Base-by-base conservation (phyloP, 2,888 invertebrate genomes). In the Anthoptus insignis region DNA sequence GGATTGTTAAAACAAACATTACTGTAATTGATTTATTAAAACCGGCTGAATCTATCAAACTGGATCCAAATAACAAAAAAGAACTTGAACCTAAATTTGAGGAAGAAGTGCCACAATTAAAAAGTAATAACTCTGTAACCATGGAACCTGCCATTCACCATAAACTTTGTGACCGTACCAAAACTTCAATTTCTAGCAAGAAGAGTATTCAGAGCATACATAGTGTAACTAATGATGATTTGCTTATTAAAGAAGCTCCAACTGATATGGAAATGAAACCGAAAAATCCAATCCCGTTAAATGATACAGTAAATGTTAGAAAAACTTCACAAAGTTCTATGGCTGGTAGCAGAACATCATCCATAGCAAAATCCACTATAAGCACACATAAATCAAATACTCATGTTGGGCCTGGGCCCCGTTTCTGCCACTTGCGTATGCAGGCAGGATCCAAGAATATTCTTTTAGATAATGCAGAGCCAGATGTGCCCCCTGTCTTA, bases 381-480 rank as follows among this genome's bases (percentile, higher is more conserved):
- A 93, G 93, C 73, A 91, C 91, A 37, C 93, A 93, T 63, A 93
- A 91, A 74, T 93, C 92, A 49, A 91, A 87, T 65, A 88, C 86
- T 14, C 91, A 91, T 76, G 92, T 93, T 0, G 93, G 93, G 1
- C 93, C 93, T 11, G 97, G 97, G 0, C 97, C 97, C 1, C 93
- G 97, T 69, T 95, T 96, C 75, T 97, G 97, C 77, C 96, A 97
- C 58, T 94, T 97, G 79, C 94, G 97, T 37, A 94, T 97, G 76
- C 97, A 97, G 77, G 96, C 96, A 6, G 97, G 97, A 6, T 96
- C 97, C 11, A 97, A 96, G 80, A 97, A 97, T 81, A 97, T 97
- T 76, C 88, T 97, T 5, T 88, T 97, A 22, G 97, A 97, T 83
- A 97, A 97, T 76, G 96, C 96, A 32, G 96, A 96, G 73, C 95